Percentiles rank a stretch among this genome's conserved stretches.
Evolutionary conservation across 2,888 invertebrate species (phyloP).

Genomic region (Epinotia bilunana): DNA sequence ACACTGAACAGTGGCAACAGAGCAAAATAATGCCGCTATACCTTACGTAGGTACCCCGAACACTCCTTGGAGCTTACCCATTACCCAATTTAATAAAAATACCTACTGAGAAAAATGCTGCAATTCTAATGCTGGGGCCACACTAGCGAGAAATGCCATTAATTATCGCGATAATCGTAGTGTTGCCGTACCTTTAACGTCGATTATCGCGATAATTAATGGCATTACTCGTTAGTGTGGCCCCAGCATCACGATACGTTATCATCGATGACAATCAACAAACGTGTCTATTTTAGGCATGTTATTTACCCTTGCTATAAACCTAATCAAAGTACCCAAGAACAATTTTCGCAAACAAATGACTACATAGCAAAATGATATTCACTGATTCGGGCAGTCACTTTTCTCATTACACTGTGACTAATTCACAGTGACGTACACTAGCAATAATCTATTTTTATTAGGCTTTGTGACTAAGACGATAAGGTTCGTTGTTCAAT

Average conservation of each 20-base stretch:
- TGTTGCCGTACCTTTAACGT: too few species aligned
- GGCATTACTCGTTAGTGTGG: too few species aligned
- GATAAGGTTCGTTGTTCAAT: constrained; percentile 32
- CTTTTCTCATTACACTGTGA: constrained; percentile 44
- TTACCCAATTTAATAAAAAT: background rate
- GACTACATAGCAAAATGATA: constrained; percentile 10
- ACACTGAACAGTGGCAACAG: too few species aligned
- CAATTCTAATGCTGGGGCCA: too few species aligned
- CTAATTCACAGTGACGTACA: constrained; percentile 36
- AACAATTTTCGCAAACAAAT: constrained; percentile 24
- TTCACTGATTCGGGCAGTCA: constrained; percentile 39
- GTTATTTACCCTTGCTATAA: background rate
- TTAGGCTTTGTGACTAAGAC: constrained; percentile 30
- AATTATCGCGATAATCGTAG: too few species aligned
- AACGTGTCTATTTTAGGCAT: background rate
- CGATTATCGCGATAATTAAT: too few species aligned
- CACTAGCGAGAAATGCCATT: too few species aligned
- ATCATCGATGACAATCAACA: constrained; percentile 19
- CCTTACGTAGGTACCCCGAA: too few species aligned
- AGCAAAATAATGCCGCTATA: too few species aligned
- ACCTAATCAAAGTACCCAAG: constrained; percentile 1
- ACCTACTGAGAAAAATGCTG: background rate
- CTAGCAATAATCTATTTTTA: constrained; percentile 13
- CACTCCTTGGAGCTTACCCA: too few species aligned
- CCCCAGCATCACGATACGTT: constrained; percentile 7